Percentiles rank a stretch among this genome's conserved stretches.
Conservation (phyloP, 2,888 invertebrate genomes). For the Gisinianus flammeolus region DNA sequence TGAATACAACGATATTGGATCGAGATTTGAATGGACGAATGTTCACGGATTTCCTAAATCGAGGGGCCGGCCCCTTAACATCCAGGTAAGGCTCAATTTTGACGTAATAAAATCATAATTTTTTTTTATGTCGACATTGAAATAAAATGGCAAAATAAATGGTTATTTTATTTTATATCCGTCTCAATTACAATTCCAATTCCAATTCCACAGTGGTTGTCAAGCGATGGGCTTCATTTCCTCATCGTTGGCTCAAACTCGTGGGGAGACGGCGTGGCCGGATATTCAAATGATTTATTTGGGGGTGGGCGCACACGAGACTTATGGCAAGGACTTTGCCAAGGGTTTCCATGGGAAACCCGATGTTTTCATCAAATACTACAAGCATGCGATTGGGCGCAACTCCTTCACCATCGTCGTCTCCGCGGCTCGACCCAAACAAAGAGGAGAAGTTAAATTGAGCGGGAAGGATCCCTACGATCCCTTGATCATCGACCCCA, state of each 20-base stretch:
- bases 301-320: slow-evolving; percentile 42
- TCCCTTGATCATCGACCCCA: slow-evolving; percentile 48
- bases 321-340: slow-evolving; percentile 42
- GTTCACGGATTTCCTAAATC: slow-evolving; percentile 35
- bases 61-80: slow-evolving; percentile 48
- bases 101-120: too few species aligned
- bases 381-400: slow-evolving; percentile 42
- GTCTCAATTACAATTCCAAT: too few species aligned
- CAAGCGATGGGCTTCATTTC: slow-evolving; percentile 48
- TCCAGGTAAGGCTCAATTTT: too few species aligned
- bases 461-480: slow-evolving; percentile 29
- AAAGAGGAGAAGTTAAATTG: slow-evolving; percentile 46
- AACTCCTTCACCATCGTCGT: slow-evolving; percentile 45
- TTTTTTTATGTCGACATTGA: too few species aligned
- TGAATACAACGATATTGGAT: slow-evolving; percentile 39
- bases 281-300: slow-evolving; percentile 48
- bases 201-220: too few species aligned
- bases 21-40: slow-evolving; percentile 46
- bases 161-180: too few species aligned
- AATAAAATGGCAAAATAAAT: too few species aligned
- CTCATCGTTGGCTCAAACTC: slow-evolving; percentile 43
- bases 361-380: slow-evolving; percentile 45
- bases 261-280: slow-evolving; percentile 48
- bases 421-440: slow-evolving; percentile 46
- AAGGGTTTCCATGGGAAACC: slow-evolving; percentile 45